These are phyloP conservation scores for Sycophila texana DNA, from an alignment of 2,888 invertebrate genomes.

Conservation along the genomic window DNA sequence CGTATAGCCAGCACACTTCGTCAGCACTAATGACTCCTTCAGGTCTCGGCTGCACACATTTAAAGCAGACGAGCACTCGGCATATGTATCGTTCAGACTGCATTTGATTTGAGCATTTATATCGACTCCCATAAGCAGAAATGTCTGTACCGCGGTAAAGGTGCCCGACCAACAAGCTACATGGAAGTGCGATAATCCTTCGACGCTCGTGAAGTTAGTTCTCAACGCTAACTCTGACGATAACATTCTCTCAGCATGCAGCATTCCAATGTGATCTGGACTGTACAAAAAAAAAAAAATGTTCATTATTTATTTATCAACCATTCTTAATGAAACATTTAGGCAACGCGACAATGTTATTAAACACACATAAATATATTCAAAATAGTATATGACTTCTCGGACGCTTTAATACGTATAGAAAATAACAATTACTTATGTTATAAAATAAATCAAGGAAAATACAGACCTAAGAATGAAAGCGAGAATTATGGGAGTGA, in stretches of 20 bases:
- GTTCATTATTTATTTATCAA: background rate
- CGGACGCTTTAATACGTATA: too few species aligned
- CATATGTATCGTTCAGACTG: background rate
- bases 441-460: too few species aligned
- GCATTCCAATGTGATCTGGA: too few species aligned
- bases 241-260: background rate
- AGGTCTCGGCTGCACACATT: too few species aligned
- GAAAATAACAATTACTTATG: too few species aligned
- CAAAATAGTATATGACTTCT: too few species aligned
- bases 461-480: background rate
- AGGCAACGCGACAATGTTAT: too few species aligned
- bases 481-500: conserved; percentile 16
- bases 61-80: background rate
- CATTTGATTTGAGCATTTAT: background rate
- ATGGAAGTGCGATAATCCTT: conserved; percentile 14
- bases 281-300: too few species aligned
- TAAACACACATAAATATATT: too few species aligned
- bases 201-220: background rate
- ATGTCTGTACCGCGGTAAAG: background rate
- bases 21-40: too few species aligned
- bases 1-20: too few species aligned
- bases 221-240: background rate
- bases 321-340: too few species aligned
- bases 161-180: background rate
- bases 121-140: background rate